Percentiles rank a stretch among this genome's conserved stretches.
Evolutionary conservation across 1,140 invertebrate genomes (phyloP).

Genomic region (Theocolax elegans): DNA sequence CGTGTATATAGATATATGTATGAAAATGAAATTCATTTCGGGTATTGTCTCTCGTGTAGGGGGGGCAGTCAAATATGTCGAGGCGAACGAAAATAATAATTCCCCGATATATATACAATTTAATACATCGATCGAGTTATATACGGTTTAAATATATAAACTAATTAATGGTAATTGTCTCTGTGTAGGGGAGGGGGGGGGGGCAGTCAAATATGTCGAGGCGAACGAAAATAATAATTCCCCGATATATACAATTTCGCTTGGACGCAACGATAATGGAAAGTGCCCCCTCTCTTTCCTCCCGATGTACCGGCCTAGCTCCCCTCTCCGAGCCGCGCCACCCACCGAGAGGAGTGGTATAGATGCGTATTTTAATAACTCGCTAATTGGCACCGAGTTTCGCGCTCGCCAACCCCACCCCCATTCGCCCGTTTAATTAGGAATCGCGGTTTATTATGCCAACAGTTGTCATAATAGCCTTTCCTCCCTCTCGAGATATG

Average conservation of each 20-base stretch:
- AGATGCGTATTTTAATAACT: slow-evolving; percentile 39
- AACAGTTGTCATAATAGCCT: slow-evolving; percentile 38
- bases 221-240: slow-evolving; percentile 46
- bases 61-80: slow-evolving; percentile 26
- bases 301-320: too few relatives aligned
- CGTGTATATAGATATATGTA: too few relatives aligned
- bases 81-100: slow-evolving; percentile 46
- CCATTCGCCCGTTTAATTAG: slow-evolving; percentile 28
- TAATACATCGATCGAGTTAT: too few relatives aligned
- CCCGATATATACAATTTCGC: slow-evolving; percentile 44
- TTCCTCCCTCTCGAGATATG: background rate
- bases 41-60: too few relatives aligned
- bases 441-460: slow-evolving; percentile 43
- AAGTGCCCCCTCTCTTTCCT: background rate
- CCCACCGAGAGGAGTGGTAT: background rate
- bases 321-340: too few relatives aligned
- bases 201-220: slow-evolving; percentile 27
- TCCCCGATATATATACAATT: too few relatives aligned
- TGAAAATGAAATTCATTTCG: slow-evolving; percentile 4
- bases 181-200: too few relatives aligned
- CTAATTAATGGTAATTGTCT: too few relatives aligned
- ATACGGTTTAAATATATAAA: too few relatives aligned
- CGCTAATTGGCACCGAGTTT: slow-evolving; percentile 36
- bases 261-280: slow-evolving; percentile 24
- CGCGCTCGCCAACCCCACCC: background rate